Base-by-base conservation (phyloP, 2,113 vertebrate genomes). In the Antechinus flavipes region DNA sequence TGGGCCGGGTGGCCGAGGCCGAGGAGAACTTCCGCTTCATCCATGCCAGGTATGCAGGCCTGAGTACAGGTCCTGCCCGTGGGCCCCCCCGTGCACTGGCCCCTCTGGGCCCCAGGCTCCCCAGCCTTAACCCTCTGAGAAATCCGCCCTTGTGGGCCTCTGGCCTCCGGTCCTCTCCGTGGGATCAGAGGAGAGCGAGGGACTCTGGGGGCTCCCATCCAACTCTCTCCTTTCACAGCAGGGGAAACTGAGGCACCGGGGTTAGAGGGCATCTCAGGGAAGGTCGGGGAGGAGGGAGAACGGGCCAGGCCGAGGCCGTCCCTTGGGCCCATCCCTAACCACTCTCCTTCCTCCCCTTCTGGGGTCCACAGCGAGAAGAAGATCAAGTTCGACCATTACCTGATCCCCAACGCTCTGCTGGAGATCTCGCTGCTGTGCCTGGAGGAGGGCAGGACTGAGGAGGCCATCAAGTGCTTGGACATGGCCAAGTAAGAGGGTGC, bases 311-410 rank as follows among this genome's bases (percentile, higher is more conserved):
- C 9, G 42, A 90, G 89, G 89, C 9, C 9, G 7, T 49, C 49
- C 49, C 49, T 8, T 7, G 2, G 22, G 89, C 46, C 8, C 10
- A 23, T 7, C 46, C 47, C 46, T 25, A 14, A 89, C 22, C 27
- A 11, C 58, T 5, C 12, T n/a, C 1, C 24, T 27, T 25, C 89
- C 97, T 68, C 30, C 12, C 12, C 58, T 95, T 97, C 96, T 97
- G 27, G 23, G 58, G 97, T 96, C 95, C 97, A 55, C 98, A 99
- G 99, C 98, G 99, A 99, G 97, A 99, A 99, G 98, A 99, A 99
- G 98, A 99, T 99, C 97, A 99, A 99, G 98, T 99, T 99, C 90
- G 99, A 99, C 97, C 99, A 99, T 97, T 99, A 99, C 98, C 98
- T 99, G 98, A 99, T 99, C 96, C 99, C 99, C 93, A 99, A 99